phyloP scores from a whole-genome alignment of 2,113 vertebrate species.

The Tragelaphus strepsiceros region DNA sequence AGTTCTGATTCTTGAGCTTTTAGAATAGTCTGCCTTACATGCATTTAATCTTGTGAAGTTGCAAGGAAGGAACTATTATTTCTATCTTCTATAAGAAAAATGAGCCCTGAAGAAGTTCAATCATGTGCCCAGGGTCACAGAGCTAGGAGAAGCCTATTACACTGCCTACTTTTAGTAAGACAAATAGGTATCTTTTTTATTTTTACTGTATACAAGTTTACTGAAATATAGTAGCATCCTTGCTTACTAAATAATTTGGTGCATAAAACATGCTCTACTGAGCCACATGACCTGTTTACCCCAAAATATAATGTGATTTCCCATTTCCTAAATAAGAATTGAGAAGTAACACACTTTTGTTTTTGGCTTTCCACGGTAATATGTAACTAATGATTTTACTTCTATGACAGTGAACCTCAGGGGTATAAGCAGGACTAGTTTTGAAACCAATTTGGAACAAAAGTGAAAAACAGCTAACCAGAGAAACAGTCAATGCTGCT shows the following conservation, averaged over 20 bases:
- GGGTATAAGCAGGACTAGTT: neutral
- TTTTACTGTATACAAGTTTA: neutral
- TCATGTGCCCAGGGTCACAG: neutral
- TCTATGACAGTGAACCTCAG: neutral
- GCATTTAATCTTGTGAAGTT: neutral
- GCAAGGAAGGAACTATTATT: neutral
- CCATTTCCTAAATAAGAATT: neutral
- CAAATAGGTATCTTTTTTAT: neutral
- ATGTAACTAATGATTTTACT: neutral
- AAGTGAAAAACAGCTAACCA: neutral
- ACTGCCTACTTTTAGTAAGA: neutral
- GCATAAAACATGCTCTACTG: neutral
- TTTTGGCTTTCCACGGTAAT: neutral
- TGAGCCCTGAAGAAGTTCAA: neutral
- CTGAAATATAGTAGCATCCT: neutral
- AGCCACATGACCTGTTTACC: neutral
- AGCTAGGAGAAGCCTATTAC: neutral
- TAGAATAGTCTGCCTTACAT: neutral
- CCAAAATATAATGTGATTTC: neutral
- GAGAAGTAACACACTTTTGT: neutral
- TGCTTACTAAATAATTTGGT: neutral
- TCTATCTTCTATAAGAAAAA: neutral
- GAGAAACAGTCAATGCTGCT: neutral
- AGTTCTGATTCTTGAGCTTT: neutral
- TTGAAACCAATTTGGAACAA: neutral